These are phyloP conservation scores for Papilio polytes DNA, from an alignment of 1,140 invertebrate species.

Conservation along the genomic window DNA sequence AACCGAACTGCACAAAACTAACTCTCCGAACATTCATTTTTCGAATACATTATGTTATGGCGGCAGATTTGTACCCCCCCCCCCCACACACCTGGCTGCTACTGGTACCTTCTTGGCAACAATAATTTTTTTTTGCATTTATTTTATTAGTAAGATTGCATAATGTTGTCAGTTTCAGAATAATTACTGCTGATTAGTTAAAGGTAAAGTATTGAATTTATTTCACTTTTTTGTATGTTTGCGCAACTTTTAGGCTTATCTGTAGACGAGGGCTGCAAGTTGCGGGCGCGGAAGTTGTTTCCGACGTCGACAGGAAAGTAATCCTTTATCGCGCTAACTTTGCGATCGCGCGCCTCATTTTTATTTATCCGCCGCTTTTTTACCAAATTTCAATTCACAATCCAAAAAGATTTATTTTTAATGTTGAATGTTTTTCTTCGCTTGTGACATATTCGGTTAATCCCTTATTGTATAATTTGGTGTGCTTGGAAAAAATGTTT, in stretches of 20 bases:
- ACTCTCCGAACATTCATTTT: not conserved
- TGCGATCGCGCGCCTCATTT: not conserved
- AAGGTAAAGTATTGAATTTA: not conserved
- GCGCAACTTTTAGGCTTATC: not conserved
- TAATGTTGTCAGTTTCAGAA: too few relatives aligned
- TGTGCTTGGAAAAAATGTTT: not conserved
- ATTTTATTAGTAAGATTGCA: too few relatives aligned
- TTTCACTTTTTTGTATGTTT: not conserved
- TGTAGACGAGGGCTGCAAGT: not conserved
- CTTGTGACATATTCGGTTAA: not conserved
- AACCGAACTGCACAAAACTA: slow-evolving; percentile 12
- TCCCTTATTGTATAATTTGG: not conserved
- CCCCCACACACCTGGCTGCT: not conserved
- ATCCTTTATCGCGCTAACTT: not conserved
- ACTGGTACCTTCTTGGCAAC: too few relatives aligned
- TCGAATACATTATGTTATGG: not conserved
- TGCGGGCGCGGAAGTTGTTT: too few relatives aligned
- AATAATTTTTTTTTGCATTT: too few relatives aligned
- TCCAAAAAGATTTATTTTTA: not conserved
- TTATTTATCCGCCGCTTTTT: slow-evolving; percentile 11
- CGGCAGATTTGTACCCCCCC: not conserved
- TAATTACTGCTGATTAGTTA: too few relatives aligned
- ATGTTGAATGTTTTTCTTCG: not conserved
- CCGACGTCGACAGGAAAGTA: not conserved
- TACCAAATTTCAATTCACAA: not conserved